These are phyloP conservation scores for Nowickia ferox DNA, from an alignment of 2,888 invertebrate species.

Conservation along the genomic window DNA sequence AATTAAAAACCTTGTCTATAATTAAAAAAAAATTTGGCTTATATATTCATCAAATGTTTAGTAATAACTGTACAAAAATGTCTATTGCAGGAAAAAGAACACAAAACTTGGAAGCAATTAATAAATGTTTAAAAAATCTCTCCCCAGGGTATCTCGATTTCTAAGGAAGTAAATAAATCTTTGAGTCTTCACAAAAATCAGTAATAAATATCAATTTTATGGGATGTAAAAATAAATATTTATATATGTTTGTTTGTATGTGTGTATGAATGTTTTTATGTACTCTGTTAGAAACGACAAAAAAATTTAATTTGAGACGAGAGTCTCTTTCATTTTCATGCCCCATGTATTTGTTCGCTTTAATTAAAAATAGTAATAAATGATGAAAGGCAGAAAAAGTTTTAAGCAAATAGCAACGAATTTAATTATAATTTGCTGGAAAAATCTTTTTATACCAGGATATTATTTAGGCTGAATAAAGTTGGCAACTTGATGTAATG, in stretches of 20 bases:
- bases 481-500: conserved; percentile 19
- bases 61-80: too few relatives aligned
- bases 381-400: background rate
- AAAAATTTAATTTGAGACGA: conserved; percentile 3
- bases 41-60: too few relatives aligned
- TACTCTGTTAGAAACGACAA: too few relatives aligned
- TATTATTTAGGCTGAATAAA: conserved; percentile 27
- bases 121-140: background rate
- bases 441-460: background rate
- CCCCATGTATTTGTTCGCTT: background rate
- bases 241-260: too few relatives aligned
- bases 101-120: background rate
- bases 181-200: background rate
- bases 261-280: too few relatives aligned
- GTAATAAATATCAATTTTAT: background rate
- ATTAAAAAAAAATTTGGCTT: too few relatives aligned
- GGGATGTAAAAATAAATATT: background rate
- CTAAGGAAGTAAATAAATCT: background rate
- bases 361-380: conserved; percentile 18
- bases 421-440: conserved; percentile 55
- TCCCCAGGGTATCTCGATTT: background rate
- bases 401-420: conserved; percentile 16
- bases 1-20: too few relatives aligned
- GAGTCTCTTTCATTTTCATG: background rate
- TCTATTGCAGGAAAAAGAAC: background rate